Evolutionary conservation across 1,140 invertebrate genomes (phyloP).

Genomic region (Lepeophtheirus salmonis): DNA sequence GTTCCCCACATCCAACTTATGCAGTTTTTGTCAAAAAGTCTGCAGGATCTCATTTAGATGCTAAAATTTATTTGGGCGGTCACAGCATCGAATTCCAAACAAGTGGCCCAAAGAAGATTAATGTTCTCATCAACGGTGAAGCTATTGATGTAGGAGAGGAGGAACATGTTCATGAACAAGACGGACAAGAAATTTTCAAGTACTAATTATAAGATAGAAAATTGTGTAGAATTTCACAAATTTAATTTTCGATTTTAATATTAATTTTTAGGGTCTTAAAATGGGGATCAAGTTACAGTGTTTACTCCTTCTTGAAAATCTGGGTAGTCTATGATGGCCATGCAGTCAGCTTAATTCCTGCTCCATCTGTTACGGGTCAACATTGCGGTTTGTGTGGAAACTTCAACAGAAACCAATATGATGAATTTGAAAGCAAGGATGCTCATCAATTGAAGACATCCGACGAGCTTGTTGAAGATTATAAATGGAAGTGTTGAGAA

Average conservation of each 20-base stretch:
- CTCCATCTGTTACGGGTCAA: constrained; percentile 17
- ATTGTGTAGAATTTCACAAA: not conserved
- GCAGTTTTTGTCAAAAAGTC: constrained; percentile 21
- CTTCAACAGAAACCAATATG: constrained; percentile 20
- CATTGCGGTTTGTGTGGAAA: constrained; percentile 22
- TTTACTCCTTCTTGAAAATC: constrained; percentile 19
- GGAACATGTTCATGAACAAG: constrained; percentile 10
- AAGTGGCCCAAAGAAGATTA: constrained; percentile 1
- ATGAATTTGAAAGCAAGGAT: constrained; percentile 18
- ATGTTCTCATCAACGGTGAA: constrained; percentile 20
- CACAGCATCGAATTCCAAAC: constrained; percentile 20
- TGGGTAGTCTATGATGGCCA: constrained; percentile 12
- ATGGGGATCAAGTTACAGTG: constrained; percentile 15
- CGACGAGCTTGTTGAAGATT: constrained; percentile 11
- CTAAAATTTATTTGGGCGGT: constrained; percentile 20
- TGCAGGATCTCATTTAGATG: constrained; percentile 16
- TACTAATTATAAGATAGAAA: not conserved
- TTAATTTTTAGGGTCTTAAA: constrained; percentile 8
- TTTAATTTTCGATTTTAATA: not conserved
- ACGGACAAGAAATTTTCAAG: constrained; percentile 16
- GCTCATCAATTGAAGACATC: not conserved
- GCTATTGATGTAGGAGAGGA: constrained; percentile 16
- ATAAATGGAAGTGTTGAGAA: constrained; percentile 10
- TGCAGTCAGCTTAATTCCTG: constrained; percentile 19
- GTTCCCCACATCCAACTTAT: constrained; percentile 18